phyloP scores from a whole-genome alignment of 1,140 invertebrate species.

The Megathymus violae region DNA sequence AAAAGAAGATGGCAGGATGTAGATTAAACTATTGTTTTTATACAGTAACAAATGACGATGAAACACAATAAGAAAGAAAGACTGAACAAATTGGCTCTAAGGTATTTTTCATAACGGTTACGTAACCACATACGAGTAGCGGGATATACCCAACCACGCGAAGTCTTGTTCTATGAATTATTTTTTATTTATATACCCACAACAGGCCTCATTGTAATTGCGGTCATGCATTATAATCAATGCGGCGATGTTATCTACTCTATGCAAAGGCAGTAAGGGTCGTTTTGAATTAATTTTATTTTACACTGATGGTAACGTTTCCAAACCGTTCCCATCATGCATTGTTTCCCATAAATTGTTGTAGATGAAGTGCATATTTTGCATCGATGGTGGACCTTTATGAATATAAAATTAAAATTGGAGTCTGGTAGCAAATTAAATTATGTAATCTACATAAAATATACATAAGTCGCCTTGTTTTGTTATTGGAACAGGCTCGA shows the following conservation, averaged over 20 bases:
- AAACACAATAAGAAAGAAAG: not conserved
- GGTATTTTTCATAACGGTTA: slow-evolving; percentile 5
- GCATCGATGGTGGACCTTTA: slow-evolving; percentile 23
- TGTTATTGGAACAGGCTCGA: slow-evolving; percentile 7
- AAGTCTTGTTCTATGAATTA: slow-evolving; percentile 6
- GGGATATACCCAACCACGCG: not conserved
- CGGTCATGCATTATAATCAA: slow-evolving; percentile 20
- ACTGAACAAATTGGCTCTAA: not conserved
- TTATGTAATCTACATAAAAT: slow-evolving; percentile 24
- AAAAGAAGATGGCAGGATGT: no score
- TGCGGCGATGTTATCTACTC: slow-evolving; percentile 12
- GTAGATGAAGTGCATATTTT: slow-evolving; percentile 29
- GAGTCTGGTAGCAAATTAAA: slow-evolving; percentile 29
- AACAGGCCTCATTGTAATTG: slow-evolving; percentile 28
- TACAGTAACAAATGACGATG: no score
- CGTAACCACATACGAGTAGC: slow-evolving; percentile 16
- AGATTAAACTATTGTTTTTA: no score
- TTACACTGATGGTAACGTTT: slow-evolving; percentile 1
- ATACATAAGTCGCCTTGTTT: not conserved
- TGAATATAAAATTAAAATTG: slow-evolving; percentile 24
- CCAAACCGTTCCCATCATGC: slow-evolving; percentile 21
- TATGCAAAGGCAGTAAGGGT: slow-evolving; percentile 24
- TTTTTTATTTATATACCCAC: slow-evolving; percentile 22
- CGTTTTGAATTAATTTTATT: slow-evolving; percentile 14
- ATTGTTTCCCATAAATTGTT: slow-evolving; percentile 33